These are phyloP conservation scores for Hypsibius dujardini DNA, from an alignment of 1,140 invertebrate species.

Conservation along the genomic window DNA sequence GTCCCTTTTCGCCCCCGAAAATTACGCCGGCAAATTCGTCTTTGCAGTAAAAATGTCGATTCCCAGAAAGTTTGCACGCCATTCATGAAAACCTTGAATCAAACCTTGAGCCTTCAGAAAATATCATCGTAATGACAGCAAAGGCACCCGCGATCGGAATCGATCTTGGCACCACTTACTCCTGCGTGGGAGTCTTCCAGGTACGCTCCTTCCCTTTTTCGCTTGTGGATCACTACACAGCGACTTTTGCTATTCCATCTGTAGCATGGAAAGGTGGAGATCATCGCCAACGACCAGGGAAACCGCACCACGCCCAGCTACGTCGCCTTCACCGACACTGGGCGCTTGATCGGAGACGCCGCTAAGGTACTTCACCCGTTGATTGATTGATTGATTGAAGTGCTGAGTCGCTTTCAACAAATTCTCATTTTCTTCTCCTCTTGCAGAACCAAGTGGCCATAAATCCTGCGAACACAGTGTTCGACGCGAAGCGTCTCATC, in stretches of 20 bases:
- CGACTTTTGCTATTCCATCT: constrained; percentile 28
- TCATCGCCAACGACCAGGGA: constrained; percentile 43
- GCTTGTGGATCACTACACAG: constrained; percentile 24
- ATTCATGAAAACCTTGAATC: too few species aligned
- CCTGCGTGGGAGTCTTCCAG: constrained; percentile 72
- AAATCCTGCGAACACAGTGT: constrained; percentile 72
- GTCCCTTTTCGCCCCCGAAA: too few species aligned
- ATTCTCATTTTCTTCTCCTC: background rate
- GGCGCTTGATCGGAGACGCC: constrained; percentile 65
- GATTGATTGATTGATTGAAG: too few species aligned
- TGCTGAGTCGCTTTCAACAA: background rate
- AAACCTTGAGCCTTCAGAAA: too few species aligned
- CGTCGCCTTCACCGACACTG: constrained; percentile 51
- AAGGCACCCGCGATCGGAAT: constrained; percentile 28
- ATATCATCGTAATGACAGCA: background rate
- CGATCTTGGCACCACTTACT: constrained; percentile 58
- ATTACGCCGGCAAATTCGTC: too few species aligned
- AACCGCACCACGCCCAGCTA: constrained; percentile 41
- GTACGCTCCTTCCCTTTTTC: too few species aligned
- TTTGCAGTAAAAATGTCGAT: too few species aligned
- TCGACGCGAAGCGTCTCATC: constrained; percentile 54
- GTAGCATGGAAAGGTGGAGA: constrained; percentile 39
- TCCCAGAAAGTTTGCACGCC: too few species aligned
- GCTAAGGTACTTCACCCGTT: background rate
- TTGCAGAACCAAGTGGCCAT: constrained; percentile 48